A percentile compares a stretch with the other conserved stretches of the same genome.
Conservation (phyloP, 2,113 vertebrate genomes). For the Rynchops niger region DNA sequence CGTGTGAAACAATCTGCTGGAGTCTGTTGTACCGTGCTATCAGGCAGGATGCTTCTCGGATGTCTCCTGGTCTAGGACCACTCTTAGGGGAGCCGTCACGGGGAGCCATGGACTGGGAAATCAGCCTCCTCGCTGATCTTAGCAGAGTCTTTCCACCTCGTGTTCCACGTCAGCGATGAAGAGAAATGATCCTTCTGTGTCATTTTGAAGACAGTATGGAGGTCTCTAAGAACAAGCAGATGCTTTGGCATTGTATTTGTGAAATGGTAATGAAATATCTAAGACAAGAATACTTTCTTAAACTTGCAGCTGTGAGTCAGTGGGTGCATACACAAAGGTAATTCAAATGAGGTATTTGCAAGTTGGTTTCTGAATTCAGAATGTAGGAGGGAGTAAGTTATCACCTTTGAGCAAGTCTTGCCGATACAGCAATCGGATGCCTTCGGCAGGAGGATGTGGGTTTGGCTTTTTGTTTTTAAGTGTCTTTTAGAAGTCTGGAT, state of each 20-base stretch:
- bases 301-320: not conserved
- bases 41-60: rapidly evolving
- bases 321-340: not conserved
- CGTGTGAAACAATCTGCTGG: not conserved
- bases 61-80: not conserved
- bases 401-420: not conserved
- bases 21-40: not conserved
- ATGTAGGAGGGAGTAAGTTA: not conserved
- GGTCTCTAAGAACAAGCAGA: not conserved
- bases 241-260: not conserved
- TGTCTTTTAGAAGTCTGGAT: not conserved
- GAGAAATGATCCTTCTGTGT: not conserved
- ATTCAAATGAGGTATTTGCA: not conserved
- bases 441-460: not conserved
- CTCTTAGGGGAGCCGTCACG: not conserved
- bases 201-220: rapidly evolving
- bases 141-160: rapidly evolving
- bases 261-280: not conserved
- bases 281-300: not conserved
- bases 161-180: no score
- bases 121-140: no score
- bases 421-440: rapidly evolving
- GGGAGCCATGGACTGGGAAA: not conserved
- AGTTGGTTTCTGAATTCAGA: not conserved
- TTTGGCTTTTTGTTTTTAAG: not conserved